Evolutionary conservation across 2,888 invertebrate species (phyloP).

Genomic region (Calameuta pallipes): DNA sequence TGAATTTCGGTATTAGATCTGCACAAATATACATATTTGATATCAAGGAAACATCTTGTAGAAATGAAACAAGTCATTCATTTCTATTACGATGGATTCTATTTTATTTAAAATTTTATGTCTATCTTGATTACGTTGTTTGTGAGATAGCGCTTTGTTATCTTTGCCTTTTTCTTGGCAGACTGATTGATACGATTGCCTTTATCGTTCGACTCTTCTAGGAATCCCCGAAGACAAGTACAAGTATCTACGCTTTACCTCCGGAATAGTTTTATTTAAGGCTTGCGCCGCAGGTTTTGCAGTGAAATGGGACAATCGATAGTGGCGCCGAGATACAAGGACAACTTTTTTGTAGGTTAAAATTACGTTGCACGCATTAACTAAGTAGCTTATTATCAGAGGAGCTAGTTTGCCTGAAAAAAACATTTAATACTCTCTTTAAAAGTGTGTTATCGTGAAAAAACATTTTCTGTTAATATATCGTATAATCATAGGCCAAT

Average conservation of each 20-base stretch:
- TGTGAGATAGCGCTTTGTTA: neutral
- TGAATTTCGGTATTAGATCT: neutral
- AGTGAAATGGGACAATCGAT: conserved; percentile 21
- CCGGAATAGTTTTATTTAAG: conserved; percentile 6
- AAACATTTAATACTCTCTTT: neutral
- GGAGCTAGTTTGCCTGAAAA: neutral
- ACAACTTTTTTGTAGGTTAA: conserved; percentile 20
- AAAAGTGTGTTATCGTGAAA: neutral
- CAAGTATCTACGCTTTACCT: neutral
- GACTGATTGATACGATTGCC: neutral
- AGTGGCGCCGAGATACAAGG: conserved; percentile 7
- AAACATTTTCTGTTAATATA: neutral
- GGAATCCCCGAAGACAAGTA: neutral
- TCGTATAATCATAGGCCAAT: neutral
- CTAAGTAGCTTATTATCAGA: neutral
- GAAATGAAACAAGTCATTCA: neutral
- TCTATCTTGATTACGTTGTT: neutral
- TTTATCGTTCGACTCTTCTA: neutral
- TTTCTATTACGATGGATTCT: neutral
- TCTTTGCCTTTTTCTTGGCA: neutral
- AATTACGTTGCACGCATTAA: neutral
- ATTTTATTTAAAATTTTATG: neutral
- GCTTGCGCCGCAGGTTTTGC: conserved; percentile 1
- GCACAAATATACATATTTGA: neutral
- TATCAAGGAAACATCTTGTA: neutral